These are phyloP conservation scores for Limnothrissa miodon DNA, from an alignment of 2,113 vertebrate genomes.

Conservation along the genomic window DNA sequence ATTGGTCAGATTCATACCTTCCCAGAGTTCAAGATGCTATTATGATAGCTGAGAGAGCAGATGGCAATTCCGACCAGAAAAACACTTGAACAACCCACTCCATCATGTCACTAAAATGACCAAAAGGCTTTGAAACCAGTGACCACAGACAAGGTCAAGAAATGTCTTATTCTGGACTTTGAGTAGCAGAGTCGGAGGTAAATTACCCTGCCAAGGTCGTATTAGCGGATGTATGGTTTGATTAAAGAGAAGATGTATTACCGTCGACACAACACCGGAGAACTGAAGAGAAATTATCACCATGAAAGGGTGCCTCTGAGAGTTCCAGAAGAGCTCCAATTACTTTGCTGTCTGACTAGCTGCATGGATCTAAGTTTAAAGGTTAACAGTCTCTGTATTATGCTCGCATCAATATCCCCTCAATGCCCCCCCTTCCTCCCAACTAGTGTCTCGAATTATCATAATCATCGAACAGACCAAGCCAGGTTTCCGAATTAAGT, in stretches of 20 bases:
- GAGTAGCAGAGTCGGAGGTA: background rate
- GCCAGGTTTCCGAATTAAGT: background rate
- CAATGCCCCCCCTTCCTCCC: background rate
- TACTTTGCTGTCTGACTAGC: background rate
- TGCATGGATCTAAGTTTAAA: background rate
- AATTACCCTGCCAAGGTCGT: constrained; percentile 10
- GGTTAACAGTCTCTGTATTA: constrained; percentile 5
- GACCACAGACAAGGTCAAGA: background rate
- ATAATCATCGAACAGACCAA: background rate
- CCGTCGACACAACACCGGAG: background rate
- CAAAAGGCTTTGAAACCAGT: background rate
- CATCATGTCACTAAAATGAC: background rate
- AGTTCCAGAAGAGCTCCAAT: background rate
- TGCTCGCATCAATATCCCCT: background rate
- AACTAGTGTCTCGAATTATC: background rate
- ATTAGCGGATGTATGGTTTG: constrained; percentile 1
- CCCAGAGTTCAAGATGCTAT: background rate
- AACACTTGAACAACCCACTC: background rate
- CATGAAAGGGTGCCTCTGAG: background rate
- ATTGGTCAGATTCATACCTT: background rate
- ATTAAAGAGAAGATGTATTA: background rate
- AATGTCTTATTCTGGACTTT: background rate
- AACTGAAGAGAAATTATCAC: background rate
- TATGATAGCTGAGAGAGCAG: background rate
- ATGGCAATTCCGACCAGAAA: background rate